Percentiles rank a stretch among this genome's conserved stretches.
These are phyloP conservation scores for Paramormyrops kingsleyae DNA, from an alignment of 2,113 vertebrate genomes.

Conservation along the genomic window DNA sequence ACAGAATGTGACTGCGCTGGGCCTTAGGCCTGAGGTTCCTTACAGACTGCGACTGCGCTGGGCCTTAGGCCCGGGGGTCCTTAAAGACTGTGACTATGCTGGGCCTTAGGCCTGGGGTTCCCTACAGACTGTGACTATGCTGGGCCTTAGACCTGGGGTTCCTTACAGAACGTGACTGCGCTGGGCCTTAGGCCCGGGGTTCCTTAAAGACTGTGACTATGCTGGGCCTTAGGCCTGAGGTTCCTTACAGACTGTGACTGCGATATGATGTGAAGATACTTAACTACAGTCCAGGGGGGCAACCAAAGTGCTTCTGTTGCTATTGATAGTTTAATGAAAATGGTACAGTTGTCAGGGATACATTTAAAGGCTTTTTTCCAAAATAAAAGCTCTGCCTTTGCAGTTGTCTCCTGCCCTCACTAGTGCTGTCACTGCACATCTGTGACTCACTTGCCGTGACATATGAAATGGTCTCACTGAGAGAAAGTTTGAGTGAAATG, in stretches of 20 bases:
- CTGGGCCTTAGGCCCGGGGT: neutral
- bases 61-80: neutral
- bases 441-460: neutral
- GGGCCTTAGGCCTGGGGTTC: neutral
- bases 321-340: neutral
- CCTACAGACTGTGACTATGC: too few species aligned
- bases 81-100: neutral
- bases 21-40: neutral
- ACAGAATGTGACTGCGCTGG: neutral
- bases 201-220: neutral
- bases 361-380: neutral
- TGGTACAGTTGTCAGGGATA: neutral
- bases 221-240: accelerated
- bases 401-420: neutral
- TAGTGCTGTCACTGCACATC: neutral
- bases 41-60: neutral
- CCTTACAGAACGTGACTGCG: too few species aligned
- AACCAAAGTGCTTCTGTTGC: neutral
- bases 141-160: too few species aligned
- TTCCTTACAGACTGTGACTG: neutral
- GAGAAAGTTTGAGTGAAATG: neutral
- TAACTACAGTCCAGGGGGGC: neutral
- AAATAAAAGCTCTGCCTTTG: neutral
- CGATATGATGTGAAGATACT: neutral
- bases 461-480: neutral